phyloP scores from a whole-genome alignment of 2,888 invertebrate genomes.

The Drosophila trichaetosa region DNA sequence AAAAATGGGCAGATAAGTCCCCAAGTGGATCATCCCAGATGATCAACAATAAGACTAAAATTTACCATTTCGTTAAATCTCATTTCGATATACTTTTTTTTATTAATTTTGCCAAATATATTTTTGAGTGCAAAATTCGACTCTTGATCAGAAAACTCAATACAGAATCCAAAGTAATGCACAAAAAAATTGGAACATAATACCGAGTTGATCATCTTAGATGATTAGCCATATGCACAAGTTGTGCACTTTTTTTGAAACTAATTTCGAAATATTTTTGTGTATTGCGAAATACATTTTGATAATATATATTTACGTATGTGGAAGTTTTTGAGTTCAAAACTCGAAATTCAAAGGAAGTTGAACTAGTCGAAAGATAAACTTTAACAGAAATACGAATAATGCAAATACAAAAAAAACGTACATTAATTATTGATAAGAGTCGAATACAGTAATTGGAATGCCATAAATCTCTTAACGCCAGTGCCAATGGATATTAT shows the following conservation, averaged over 20 bases:
- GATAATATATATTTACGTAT: neutral
- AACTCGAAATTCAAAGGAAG: neutral
- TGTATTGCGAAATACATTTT: neutral
- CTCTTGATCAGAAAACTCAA: neutral
- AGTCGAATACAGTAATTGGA: neutral
- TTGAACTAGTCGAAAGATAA: neutral
- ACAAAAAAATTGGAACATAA: neutral
- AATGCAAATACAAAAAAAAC: too few relatives aligned
- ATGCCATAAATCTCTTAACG: neutral
- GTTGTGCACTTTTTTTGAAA: neutral
- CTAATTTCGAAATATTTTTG: neutral
- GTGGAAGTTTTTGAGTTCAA: neutral
- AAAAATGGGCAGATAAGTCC: constrained; percentile 4
- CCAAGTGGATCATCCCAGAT: constrained; percentile 6
- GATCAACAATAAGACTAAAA: neutral
- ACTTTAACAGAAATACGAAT: neutral
- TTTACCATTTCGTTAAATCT: neutral
- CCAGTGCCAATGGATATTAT: neutral
- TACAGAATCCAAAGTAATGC: neutral
- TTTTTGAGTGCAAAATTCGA: neutral
- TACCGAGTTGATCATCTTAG: neutral
- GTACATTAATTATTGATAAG: too few relatives aligned
- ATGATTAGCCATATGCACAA: neutral
- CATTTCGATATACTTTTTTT: neutral
- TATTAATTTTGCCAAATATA: neutral